Base-by-base conservation (phyloP, 2,888 invertebrate species). In the Drosophila lutescens region DNA sequence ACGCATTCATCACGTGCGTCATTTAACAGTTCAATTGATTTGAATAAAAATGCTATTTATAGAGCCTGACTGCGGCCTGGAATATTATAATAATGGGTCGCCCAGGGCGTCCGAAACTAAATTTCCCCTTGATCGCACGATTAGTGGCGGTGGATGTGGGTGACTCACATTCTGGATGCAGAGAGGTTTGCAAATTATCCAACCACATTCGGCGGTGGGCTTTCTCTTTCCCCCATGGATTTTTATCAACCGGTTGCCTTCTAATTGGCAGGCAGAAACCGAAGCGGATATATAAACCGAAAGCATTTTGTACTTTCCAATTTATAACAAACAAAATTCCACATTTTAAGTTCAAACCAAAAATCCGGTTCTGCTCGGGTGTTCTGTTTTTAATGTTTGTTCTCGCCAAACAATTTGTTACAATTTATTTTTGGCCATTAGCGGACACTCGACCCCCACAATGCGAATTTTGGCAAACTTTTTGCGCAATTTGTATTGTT, bases 1-100 rank as follows among this genome's bases (percentile, higher is more conserved):
- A 65, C 62, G 70, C 66, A 87, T 88, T 74, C 79, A 86, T 86
- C 89, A 84, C 85, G 85, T 84, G 83, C 83, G 87, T 88, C 83
- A 87, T 81, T 84, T 76, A 88, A 88, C 85, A 84, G 83, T 83
- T 83, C 81, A 83, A 88, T 74, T 78, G 77, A 54, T 63, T 74
- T 60, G 49, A 51, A 55, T 50, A 54, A n/a, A 26, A 36, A 5
- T 20, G 34, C 40, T 70, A 63, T 74, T 62, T 60, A 55, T 70
- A 54, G 70, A 36, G 36, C 49, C 70, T 67, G 70, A 69, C 62
- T 36, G 53, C 36, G 40, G 73, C 74, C 73, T 43, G 68, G 63
- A 73, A 53, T 26, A 47, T 60, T 46, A 68, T 50, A 23, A 38
- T 32, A 17, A 40, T 40, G 17, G 40, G n/a, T 46, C 44, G 55